Evolutionary conservation across 1,140 invertebrate species (phyloP).

Genomic region (Musca vetustissima): DNA sequence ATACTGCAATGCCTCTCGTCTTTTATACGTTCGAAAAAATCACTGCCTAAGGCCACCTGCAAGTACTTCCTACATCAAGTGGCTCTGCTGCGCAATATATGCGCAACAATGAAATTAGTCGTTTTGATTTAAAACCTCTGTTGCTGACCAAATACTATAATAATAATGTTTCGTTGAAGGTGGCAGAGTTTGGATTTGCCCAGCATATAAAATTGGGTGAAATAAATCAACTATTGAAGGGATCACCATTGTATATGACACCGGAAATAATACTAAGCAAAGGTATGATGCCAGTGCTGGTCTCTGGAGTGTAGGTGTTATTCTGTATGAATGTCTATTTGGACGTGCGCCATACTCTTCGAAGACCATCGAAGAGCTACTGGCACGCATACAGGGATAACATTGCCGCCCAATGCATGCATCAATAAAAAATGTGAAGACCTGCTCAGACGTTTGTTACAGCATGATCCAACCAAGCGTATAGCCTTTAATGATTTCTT

Average conservation of each 20-base stretch:
- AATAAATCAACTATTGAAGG: slow-evolving; percentile 68
- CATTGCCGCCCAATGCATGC: slow-evolving; percentile 67
- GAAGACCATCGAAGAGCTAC: slow-evolving; percentile 70
- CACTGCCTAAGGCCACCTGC: slow-evolving; percentile 74
- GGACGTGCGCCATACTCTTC: slow-evolving; percentile 84
- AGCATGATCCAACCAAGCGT: slow-evolving; percentile 71
- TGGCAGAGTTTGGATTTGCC: slow-evolving; percentile 80
- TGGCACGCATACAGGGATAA: slow-evolving; percentile 76
- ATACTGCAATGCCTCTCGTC: slow-evolving; percentile 80
- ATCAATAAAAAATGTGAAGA: slow-evolving; percentile 72
- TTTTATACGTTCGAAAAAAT: slow-evolving; percentile 73
- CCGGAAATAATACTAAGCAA: slow-evolving; percentile 78
- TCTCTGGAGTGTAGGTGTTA: slow-evolving; percentile 86
- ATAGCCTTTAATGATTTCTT: slow-evolving; percentile 87
- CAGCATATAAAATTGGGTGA: slow-evolving; percentile 71
- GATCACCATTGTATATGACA: slow-evolving; percentile 91
- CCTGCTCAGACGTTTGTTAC: slow-evolving; percentile 69
- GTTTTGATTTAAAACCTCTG: slow-evolving; percentile 91
- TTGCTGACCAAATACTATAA: slow-evolving; percentile 66
- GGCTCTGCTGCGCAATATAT: slow-evolving; percentile 79
- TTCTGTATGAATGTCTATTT: slow-evolving; percentile 88
- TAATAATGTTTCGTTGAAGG: slow-evolving; percentile 69
- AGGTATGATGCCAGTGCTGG: slow-evolving; percentile 80
- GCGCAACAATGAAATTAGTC: slow-evolving; percentile 74
- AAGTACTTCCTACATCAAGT: slow-evolving; percentile 82